Base-by-base conservation (phyloP, 53 echinoderm and acorn worm genomes). In the Glandiceps talaboti region DNA sequence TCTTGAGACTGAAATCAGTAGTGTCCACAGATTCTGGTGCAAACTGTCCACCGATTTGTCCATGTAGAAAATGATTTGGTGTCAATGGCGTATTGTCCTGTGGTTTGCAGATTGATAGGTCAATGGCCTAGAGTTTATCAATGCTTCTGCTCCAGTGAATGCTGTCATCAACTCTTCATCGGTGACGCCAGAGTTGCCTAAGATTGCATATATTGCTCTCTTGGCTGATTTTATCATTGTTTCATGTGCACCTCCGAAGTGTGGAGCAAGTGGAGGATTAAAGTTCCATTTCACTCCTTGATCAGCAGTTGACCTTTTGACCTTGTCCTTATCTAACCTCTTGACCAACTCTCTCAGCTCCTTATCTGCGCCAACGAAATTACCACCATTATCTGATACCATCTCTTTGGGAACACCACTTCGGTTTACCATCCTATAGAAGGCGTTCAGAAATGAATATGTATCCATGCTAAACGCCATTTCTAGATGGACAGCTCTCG, bases 351-450 rank as follows among this genome's bases (percentile, higher is more conserved):
- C 77, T 30, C 83, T 76, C 14, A 82, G 33, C 33, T 82, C 83
- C 32, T 30, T 77, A 29, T 32, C 83, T 20, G 83, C 77, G 28
- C 83, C 83, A 20, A 78, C 25, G 1, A 83, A 83, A 33, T 79
- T 82, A n/a, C 14, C 33, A 25, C 82, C 76, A 28, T 83, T 83
- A 33, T 83, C 83, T 27, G 83, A 83, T 28, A 83, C 75, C 26
- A 83, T 33, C 27, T 78, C 32, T 6, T 29, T 32, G 1, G 77
- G 77, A 12, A 77, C 76, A 79, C 83, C 76, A 33, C 83, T 32
- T 25, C 33, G 33, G 28, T 83, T 83, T 0, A 83, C n/a, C 83
- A 83, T 83, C 33, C 83, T 1, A 31, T 83, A n/a, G n/a, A n/a
- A n/a, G n/a, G n/a, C n/a, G n/a, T n/a, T n/a, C n/a, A n/a, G n/a